Conservation (phyloP, 2,113 vertebrate genomes). For the Anas platyrhynchos region DNA sequence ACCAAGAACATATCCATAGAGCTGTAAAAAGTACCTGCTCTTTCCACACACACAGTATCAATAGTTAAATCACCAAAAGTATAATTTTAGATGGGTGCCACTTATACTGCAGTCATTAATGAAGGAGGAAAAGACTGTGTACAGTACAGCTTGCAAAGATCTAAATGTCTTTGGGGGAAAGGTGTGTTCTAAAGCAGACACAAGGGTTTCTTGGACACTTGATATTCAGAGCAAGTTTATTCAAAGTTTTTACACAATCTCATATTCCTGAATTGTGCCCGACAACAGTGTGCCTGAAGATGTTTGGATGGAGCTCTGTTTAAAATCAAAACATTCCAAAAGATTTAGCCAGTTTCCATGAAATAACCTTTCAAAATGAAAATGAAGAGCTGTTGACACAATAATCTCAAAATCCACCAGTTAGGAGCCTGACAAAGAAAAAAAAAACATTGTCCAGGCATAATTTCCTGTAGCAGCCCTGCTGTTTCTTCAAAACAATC, state of each 20-base stretch:
- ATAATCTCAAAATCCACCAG: neutral
- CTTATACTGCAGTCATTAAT: neutral
- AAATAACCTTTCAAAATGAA: neutral
- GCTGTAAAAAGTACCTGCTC: neutral
- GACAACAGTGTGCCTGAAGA: neutral
- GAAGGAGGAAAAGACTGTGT: neutral
- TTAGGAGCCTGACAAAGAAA: neutral
- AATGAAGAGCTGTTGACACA: neutral
- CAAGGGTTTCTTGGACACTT: neutral
- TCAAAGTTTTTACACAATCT: neutral
- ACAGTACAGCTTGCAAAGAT: neutral
- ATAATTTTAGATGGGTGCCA: neutral
- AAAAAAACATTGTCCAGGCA: neutral
- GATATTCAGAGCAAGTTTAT: neutral
- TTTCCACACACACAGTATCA: neutral
- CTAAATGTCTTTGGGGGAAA: neutral
- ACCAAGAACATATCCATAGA: neutral
- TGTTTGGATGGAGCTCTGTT: neutral
- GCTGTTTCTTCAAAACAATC: neutral
- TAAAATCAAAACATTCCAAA: neutral
- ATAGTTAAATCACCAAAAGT: neutral
- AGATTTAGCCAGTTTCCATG: neutral
- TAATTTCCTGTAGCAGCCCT: neutral
- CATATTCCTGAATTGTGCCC: neutral
- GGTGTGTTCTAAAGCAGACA: neutral